Conservation (phyloP, 2,113 vertebrate species). For the Chaetodon auriga region DNA sequence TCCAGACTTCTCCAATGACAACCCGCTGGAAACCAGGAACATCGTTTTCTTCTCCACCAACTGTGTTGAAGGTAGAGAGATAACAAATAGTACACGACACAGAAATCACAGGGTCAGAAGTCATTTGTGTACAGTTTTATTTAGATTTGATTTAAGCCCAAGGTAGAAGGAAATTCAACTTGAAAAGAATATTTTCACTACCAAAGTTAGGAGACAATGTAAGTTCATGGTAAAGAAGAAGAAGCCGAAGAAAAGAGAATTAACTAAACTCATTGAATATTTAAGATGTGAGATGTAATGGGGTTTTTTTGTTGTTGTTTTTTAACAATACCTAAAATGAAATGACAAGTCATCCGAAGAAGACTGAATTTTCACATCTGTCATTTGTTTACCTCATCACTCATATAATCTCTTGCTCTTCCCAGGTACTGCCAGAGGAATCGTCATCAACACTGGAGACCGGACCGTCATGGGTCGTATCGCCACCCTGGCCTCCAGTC, state of each 20-base stretch:
- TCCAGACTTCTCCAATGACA: constrained; percentile 94
- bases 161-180: not conserved
- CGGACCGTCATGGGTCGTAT: constrained; percentile 95
- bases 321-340: too few relatives aligned
- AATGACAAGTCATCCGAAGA: not conserved
- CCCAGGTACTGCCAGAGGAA: constrained; percentile 89
- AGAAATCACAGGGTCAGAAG: not conserved
- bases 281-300: not conserved
- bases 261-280: not conserved
- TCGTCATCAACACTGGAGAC: constrained; percentile 94
- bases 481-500: constrained; percentile 90
- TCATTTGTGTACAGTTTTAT: not conserved
- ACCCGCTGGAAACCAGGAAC: constrained; percentile 95
- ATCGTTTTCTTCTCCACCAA: constrained; percentile 97
- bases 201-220: too few relatives aligned
- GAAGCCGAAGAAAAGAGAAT: not conserved
- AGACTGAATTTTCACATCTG: not conserved
- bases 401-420: not conserved
- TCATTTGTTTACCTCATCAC: not conserved
- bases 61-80: constrained; percentile 92
- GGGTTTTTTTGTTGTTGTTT: too few relatives aligned
- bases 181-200: not conserved
- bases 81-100: not conserved
- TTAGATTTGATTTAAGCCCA: not conserved
- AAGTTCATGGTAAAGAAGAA: not conserved